phyloP scores from a whole-genome alignment of 2,797 vertebrate genomes.

The Enteromius mattozi region DNA sequence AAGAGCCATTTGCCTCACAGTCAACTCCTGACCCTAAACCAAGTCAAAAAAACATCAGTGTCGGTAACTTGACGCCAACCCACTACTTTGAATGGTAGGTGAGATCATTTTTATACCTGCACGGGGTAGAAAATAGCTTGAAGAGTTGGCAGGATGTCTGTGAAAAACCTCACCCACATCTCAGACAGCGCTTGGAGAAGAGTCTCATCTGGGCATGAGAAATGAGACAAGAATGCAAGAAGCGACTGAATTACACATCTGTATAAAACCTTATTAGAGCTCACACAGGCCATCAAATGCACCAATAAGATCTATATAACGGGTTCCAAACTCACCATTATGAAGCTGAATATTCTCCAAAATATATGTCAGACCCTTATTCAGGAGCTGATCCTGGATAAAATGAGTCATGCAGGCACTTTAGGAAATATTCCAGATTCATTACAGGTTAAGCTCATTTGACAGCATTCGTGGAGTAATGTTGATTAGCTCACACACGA shows the following conservation, averaged over 20 bases:
- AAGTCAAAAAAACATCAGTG: conserved; percentile 40
- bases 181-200: conserved; percentile 84
- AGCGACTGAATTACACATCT: conserved; percentile 28
- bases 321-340: conserved; percentile 66
- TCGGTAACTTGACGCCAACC: neutral
- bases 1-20: conserved; percentile 92
- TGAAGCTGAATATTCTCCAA: conserved; percentile 87
- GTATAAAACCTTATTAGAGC: conserved; percentile 17
- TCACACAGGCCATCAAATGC: neutral
- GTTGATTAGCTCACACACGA: neutral
- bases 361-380: conserved; percentile 86
- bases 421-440: neutral
- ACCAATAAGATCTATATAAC: neutral
- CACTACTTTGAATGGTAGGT: conserved; percentile 41
- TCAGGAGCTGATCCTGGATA: conserved; percentile 91
- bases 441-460: neutral
- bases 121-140: conserved; percentile 98
- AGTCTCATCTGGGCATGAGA: conserved; percentile 78
- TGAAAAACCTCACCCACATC: conserved; percentile 92
- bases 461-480: neutral
- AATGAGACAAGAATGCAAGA: conserved; percentile 21
- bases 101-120: conserved; percentile 81
- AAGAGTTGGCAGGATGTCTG: conserved; percentile 91
- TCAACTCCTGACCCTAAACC: conserved; percentile 91
- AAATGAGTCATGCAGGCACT: neutral